These are phyloP conservation scores for Arion vulgaris DNA, from an alignment of 1,140 invertebrate species.

Conservation along the genomic window DNA sequence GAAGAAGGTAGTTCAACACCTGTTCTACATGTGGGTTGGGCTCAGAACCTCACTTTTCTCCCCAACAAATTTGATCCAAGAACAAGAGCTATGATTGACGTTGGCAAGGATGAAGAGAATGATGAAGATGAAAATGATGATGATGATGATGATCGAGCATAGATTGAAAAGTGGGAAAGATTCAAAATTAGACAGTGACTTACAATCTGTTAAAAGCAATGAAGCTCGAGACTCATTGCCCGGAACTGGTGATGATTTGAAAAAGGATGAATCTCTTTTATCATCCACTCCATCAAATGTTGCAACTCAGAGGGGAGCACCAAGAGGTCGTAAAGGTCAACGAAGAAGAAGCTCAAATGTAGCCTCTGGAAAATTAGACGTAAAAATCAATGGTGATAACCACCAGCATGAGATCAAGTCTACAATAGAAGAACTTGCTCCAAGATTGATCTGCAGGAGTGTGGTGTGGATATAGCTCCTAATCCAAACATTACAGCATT, in stretches of 20 bases:
- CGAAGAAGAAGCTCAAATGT: conserved; percentile 45
- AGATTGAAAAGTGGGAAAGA: background rate
- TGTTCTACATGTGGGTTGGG: conserved; percentile 96
- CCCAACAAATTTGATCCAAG: conserved; percentile 94
- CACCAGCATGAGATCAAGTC: conserved; percentile 61
- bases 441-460: conserved; percentile 56
- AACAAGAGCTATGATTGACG: conserved; percentile 79
- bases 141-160: conserved; percentile 41
- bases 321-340: conserved; percentile 44
- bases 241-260: conserved; percentile 5
- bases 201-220: conserved; percentile 15
- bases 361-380: conserved; percentile 38
- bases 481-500: conserved; percentile 83
- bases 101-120: conserved; percentile 63
- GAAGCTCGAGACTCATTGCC: conserved; percentile 33
- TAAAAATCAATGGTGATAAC: conserved; percentile 58
- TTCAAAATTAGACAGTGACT: conserved; percentile 42
- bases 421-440: conserved; percentile 67
- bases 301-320: conserved; percentile 13
- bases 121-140: conserved; percentile 52
- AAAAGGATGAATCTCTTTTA: background rate
- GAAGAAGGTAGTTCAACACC: conserved; percentile 95
- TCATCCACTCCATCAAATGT: background rate
- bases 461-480: conserved; percentile 64
- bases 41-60: conserved; percentile 92